Base-by-base conservation (phyloP, 2,888 invertebrate species). In the Proisotoma minuta region DNA sequence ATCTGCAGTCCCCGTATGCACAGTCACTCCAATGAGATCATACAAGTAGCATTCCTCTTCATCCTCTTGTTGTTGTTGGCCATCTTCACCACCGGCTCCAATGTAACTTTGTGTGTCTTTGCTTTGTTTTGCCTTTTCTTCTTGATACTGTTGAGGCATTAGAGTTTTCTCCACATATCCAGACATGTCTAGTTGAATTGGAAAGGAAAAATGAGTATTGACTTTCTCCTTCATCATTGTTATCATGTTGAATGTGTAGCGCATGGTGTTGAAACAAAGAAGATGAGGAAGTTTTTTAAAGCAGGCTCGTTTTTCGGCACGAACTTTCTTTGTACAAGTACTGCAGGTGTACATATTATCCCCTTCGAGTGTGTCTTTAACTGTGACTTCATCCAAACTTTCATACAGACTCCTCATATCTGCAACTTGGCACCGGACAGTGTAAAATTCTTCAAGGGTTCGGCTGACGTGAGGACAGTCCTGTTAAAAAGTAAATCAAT, bases 291-390 rank as follows among this genome's bases (percentile, higher is more conserved):
- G 81, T 76, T 91, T 91, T 78, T 93, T 94, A 78, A 96, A 94
- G 77, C 95, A 95, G 0, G 94, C 94, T 69, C 91, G 81, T 78
- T 96, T 96, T 78, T 96, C 95, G 0, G 96, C 96, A 50, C 95
- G 82, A 48, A 96, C 96, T 83, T 96, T 96, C 75, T 89, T 90
- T 4, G 92, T 89, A 77, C 95, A 96, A 75, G 93, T 92, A 15
- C 93, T 93, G 77, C 96, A 96, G 0, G 94, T 96, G 78, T 96
- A 96, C 89, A 96, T 96, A 78, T 96, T 96, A 79, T 96, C 96
- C 50, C 96, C 96, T 78, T 96, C 96, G 1, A 96, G 80, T 26
- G 94, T 95, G 77, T 96, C 96, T 77, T 96, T 96, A 8, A 95
- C 94, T 0, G 95, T 95, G n/a, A 96, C 92, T 78, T 96, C 95